Conservation (phyloP, 1,140 invertebrate species). For the Sinella curviseta region DNA sequence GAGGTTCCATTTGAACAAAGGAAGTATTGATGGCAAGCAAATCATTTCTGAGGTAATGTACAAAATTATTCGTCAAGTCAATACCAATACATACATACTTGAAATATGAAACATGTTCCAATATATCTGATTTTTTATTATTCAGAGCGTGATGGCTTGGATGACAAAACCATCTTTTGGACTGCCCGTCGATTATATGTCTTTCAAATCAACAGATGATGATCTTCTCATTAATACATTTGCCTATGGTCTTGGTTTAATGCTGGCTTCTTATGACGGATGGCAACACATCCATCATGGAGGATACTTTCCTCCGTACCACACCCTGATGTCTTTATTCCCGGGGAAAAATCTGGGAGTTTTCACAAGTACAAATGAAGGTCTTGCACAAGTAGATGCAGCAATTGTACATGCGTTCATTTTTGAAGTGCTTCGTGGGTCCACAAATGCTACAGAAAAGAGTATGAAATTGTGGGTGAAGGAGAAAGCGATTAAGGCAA, state of each 20-base stretch:
- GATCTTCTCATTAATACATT: background rate
- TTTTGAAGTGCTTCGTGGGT: background rate
- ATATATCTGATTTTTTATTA: background rate
- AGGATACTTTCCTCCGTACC: conserved; percentile 27
- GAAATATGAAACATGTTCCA: background rate
- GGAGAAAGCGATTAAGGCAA: no score
- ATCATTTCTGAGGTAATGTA: conserved; percentile 36
- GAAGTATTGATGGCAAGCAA: conserved; percentile 31
- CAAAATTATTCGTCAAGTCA: conserved; percentile 1
- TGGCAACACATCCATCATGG: conserved; percentile 25
- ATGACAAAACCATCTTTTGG: background rate
- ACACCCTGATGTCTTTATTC: conserved; percentile 26
- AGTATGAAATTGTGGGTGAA: background rate
- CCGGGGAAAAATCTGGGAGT: conserved; percentile 31
- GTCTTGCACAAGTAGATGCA: background rate
- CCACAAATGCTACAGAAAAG: background rate
- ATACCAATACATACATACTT: no score
- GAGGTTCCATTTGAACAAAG: conserved; percentile 32
- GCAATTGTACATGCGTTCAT: background rate
- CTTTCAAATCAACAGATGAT: background rate
- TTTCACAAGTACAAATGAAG: conserved; percentile 15
- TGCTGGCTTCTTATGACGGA: conserved; percentile 13
- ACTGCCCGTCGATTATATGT: background rate
- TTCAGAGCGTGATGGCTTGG: background rate
- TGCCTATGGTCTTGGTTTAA: conserved; percentile 23